phyloP scores from a whole-genome alignment of 2,797 vertebrate genomes.

The Melanotaenia nigrans region DNA sequence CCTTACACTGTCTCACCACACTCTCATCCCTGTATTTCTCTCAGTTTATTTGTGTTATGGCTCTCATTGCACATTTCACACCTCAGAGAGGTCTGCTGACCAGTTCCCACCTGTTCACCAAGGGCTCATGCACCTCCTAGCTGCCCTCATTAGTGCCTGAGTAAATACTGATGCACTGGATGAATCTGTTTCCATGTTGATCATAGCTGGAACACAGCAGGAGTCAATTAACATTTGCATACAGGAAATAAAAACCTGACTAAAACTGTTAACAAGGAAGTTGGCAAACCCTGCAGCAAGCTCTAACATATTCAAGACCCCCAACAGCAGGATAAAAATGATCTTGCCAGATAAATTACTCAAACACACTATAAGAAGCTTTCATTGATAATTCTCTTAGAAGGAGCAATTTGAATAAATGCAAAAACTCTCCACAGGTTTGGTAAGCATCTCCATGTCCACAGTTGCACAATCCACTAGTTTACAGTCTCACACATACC shows the following conservation, averaged over 20 bases:
- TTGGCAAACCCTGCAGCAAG: not conserved
- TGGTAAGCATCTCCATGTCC: slow-evolving; percentile 36
- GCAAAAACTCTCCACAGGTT: slow-evolving; percentile 23
- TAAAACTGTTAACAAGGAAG: slow-evolving; percentile 26
- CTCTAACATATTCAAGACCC: not conserved
- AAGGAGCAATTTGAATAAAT: slow-evolving; percentile 16
- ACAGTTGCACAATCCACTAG: slow-evolving; percentile 19
- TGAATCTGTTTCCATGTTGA: slow-evolving; percentile 31
- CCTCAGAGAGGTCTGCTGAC: slow-evolving; percentile 34
- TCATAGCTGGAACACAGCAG: slow-evolving; percentile 22
- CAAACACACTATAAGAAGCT: not conserved
- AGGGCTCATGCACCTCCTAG: slow-evolving; percentile 34
- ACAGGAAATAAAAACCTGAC: slow-evolving; percentile 34
- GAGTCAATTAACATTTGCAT: slow-evolving; percentile 43
- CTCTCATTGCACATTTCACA: slow-evolving; percentile 28
- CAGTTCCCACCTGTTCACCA: slow-evolving; percentile 56
- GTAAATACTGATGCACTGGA: slow-evolving; percentile 48
- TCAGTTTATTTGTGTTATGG: slow-evolving; percentile 9
- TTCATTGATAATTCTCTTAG: slow-evolving; percentile 8
- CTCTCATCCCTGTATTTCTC: not conserved
- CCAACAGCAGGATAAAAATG: slow-evolving; percentile 13
- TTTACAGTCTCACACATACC: slow-evolving; percentile 24
- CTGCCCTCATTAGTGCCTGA: slow-evolving; percentile 52
- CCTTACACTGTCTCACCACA: not conserved
- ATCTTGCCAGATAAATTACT: not conserved